Evolutionary conservation across 2,888 invertebrate species (phyloP).

Genomic region (Epiblema foenella): DNA sequence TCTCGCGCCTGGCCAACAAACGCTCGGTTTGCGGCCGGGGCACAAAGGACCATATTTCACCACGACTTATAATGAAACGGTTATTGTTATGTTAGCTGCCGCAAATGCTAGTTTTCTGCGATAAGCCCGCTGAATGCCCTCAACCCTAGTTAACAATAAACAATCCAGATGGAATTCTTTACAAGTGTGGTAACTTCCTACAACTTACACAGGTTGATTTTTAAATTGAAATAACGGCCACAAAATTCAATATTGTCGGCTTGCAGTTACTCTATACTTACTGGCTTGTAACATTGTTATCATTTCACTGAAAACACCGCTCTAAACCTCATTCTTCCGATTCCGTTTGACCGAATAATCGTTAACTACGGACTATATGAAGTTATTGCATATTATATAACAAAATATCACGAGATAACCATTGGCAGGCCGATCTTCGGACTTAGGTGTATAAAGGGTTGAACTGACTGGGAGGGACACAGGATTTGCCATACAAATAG

Average conservation of each 20-base stretch:
- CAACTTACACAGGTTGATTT: no score
- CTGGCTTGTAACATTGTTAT: not conserved
- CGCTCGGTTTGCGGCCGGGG: not conserved
- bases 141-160: not conserved
- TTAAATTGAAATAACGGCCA: no score
- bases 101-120: constrained; percentile 53
- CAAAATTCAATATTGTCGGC: no score
- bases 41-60: constrained; percentile 35
- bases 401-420: not conserved
- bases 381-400: no score
- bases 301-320: not conserved
- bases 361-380: not conserved
- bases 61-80: constrained; percentile 37
- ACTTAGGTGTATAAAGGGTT: not conserved
- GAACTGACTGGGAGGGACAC: not conserved
- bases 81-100: constrained; percentile 56
- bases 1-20: not conserved
- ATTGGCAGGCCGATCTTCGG: not conserved
- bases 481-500: not conserved
- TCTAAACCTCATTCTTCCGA: not conserved
- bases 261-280: not conserved
- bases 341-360: not conserved
- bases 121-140: not conserved
- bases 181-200: not conserved
- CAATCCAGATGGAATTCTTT: not conserved